These are phyloP conservation scores for Zhuqinia jingwanae DNA, from an alignment of 2,888 invertebrate species.

Conservation along the genomic window DNA sequence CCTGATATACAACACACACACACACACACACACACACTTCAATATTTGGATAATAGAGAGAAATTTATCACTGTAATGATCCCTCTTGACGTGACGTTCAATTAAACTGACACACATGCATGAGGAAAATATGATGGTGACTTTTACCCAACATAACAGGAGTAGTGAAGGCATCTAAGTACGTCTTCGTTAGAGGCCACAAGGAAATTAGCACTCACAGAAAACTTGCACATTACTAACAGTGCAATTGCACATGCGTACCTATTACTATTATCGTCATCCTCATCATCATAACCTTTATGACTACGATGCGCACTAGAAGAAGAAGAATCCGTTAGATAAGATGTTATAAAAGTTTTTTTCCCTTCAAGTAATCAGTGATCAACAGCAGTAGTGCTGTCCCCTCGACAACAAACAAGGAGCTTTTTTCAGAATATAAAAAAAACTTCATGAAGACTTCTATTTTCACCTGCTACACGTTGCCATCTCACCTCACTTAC, in stretches of 20 bases:
- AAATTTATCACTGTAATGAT: slow-evolving; percentile 31
- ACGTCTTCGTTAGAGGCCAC: background rate
- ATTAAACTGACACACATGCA: slow-evolving; percentile 26
- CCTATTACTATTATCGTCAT: no score
- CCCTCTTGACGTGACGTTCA: background rate
- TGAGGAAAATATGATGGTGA: no score
- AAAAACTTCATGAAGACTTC: no score
- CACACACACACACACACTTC: no score
- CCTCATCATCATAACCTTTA: no score
- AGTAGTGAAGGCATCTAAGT: no score
- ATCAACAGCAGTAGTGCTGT: no score
- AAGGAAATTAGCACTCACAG: slow-evolving; percentile 8
- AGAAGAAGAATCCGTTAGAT: slow-evolving; percentile 35
- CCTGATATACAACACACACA: no score
- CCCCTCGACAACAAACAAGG: background rate
- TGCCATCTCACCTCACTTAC: no score
- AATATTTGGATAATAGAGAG: background rate
- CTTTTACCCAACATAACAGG: no score
- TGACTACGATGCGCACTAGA: background rate
- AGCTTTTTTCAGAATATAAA: background rate
- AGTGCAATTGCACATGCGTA: background rate
- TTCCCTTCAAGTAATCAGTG: slow-evolving; percentile 36
- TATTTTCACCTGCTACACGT: no score
- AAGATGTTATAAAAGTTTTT: background rate
- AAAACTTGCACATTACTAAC: background rate